These are phyloP conservation scores for Tachina fera DNA, from an alignment of 2,888 invertebrate genomes.

Conservation along the genomic window DNA sequence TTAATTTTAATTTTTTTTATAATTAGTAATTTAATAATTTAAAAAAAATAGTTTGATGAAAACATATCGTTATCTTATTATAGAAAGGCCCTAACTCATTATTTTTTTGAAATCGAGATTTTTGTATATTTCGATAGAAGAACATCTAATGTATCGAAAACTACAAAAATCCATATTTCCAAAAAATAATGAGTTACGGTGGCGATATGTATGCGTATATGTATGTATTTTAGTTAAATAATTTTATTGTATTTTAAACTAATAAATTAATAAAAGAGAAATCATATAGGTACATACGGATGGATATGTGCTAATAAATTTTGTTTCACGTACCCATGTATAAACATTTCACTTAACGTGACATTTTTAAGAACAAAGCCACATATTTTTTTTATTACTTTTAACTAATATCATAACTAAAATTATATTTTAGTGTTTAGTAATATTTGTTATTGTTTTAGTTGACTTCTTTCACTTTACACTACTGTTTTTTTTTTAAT, in stretches of 20 bases:
- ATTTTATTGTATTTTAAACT: not conserved
- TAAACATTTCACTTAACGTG: slow-evolving; percentile 6
- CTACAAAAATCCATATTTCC: no score
- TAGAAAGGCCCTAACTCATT: no score
- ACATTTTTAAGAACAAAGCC: slow-evolving; percentile 28
- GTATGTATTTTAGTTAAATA: not conserved
- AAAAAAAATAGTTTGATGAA: no score
- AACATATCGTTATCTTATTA: no score
- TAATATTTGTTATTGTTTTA: not conserved
- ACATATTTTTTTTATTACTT: not conserved
- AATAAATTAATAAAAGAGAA: slow-evolving; percentile 38
- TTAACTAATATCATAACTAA: not conserved
- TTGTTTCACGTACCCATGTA: not conserved
- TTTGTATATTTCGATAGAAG: no score
- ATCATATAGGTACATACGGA: slow-evolving; percentile 4
- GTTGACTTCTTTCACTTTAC: not conserved
- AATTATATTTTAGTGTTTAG: slow-evolving; percentile 16
- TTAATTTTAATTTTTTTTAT: no score
- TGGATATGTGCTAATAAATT: not conserved
- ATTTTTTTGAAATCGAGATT: no score
- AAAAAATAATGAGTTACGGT: no score
- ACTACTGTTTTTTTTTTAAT: slow-evolving; percentile 15
- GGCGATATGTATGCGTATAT: not conserved
- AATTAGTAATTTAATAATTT: no score
- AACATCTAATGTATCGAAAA: no score